Evolutionary conservation across 2,113 vertebrate species (phyloP).

Genomic region (Coracopsis vasa): DNA sequence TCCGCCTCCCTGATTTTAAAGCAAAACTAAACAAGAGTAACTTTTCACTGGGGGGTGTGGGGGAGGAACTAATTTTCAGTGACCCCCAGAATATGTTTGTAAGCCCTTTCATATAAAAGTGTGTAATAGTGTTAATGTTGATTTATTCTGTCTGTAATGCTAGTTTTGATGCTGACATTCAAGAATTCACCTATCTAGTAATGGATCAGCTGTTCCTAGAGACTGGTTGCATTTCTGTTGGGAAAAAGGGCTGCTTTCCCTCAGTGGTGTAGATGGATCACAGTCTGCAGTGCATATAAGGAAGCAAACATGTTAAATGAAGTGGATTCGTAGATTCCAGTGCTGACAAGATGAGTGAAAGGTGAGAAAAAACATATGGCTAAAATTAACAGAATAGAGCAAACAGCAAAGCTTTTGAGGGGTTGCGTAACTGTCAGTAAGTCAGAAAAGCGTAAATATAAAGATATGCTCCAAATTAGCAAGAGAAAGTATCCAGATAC

Average conservation of each 20-base stretch:
- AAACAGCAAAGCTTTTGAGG: neutral
- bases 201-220: neutral
- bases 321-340: neutral
- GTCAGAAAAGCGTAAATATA: neutral
- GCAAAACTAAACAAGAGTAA: neutral
- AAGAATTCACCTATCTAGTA: neutral
- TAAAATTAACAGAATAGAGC: constrained; percentile 10
- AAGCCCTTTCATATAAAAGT: neutral
- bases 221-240: neutral
- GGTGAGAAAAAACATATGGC: neutral
- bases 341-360: constrained; percentile 18
- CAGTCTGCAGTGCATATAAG: neutral
- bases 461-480: neutral
- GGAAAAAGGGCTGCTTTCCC: neutral
- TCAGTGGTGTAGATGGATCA: neutral
- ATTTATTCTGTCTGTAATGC: neutral
- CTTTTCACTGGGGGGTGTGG: neutral
- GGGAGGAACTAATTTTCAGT: neutral
- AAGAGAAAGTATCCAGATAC: neutral
- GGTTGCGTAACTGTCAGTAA: neutral
- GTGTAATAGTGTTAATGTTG: neutral
- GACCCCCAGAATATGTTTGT: neutral
- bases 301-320: neutral
- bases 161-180: neutral
- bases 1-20: neutral